Evolutionary conservation across 2,888 invertebrate species (phyloP).

Genomic region (Crioceris asparagi): DNA sequence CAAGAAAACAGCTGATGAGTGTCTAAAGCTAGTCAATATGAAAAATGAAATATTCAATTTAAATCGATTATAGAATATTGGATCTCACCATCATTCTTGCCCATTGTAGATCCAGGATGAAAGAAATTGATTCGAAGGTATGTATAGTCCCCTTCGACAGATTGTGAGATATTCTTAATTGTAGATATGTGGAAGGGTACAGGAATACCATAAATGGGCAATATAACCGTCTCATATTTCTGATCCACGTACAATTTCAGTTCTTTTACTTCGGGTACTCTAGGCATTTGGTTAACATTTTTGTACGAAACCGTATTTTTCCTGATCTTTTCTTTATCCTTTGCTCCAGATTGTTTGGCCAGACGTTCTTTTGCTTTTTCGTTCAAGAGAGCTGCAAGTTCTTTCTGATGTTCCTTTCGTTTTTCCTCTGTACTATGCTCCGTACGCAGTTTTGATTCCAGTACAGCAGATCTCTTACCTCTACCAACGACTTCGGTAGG

Average conservation of each 20-base stretch:
- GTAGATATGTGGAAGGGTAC: conserved; percentile 99
- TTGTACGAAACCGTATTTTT: conserved; percentile 96
- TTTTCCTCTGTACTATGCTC: conserved; percentile 97
- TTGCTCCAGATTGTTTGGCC: conserved; percentile 75
- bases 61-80: too few relatives aligned
- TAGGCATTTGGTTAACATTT: conserved; percentile 81
- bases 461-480: conserved; percentile 80
- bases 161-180: conserved; percentile 97
- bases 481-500: conserved; percentile 57
- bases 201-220: conserved; percentile 92
- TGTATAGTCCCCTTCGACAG: conserved; percentile 97
- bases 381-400: conserved; percentile 81
- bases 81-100: conserved; percentile 63
- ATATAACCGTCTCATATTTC: conserved; percentile 96
- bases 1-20: background rate
- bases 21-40: too few relatives aligned
- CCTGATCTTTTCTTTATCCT: conserved; percentile 78
- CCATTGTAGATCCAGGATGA: conserved; percentile 96
- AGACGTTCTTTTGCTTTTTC: conserved; percentile 87
- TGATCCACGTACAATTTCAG: conserved; percentile 92
- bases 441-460: conserved; percentile 86
- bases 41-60: too few relatives aligned
- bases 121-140: conserved; percentile 97
- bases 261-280: conserved; percentile 85
- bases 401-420: conserved; percentile 91